Base-by-base conservation (phyloP, 2,113 vertebrate species). In the Misgurnus anguillicaudatus region DNA sequence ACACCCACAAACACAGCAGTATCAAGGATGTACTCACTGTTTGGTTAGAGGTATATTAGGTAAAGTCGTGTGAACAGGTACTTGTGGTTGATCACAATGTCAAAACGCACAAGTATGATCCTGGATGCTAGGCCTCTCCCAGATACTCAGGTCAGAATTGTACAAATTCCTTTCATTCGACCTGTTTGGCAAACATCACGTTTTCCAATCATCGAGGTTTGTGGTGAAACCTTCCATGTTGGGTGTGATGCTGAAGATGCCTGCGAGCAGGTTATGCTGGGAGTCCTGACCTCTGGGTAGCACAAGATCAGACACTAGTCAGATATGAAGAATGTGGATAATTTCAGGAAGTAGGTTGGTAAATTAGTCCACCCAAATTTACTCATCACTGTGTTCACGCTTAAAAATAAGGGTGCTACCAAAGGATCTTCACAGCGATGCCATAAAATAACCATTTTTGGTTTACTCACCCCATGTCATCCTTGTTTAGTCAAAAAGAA, bases 21-120 rank as follows among this genome's bases (percentile, higher is more conserved):
- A 89, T 92, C 88, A 93, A 92, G 91, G 91, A 93, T 91, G 89
- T 89, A 84, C 89, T 88, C 87, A 90, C 90, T 91, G 90, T 92
- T 89, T 87, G 73, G 24, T 31, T 31, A 31, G 24, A 2, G 3
- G 24, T 31, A 31, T 31, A 31, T 31, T 31, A 31, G 3, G 24
- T 31, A n/a, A n/a, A n/a, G n/a, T n/a, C n/a, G 24, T 31, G 24
- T 31, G 24, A 31, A 31, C 24, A 31, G 24, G 24, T 31, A 31
- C 17, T 19, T 4, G 6, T 57, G 1, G 13, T 51, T 51, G 65
- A 65, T 66, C 31, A 17, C 13, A 62, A 62, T 55, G 73, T 72
- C n/a, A 72, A 75, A 75, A 81, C 71, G 72, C 19, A 36, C 38
- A 21, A 21, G 21, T 41, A 45, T 14, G 21, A 36, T 62, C 58